phyloP scores from a whole-genome alignment of 2,797 vertebrate genomes.

The Danio aesculapii region DNA sequence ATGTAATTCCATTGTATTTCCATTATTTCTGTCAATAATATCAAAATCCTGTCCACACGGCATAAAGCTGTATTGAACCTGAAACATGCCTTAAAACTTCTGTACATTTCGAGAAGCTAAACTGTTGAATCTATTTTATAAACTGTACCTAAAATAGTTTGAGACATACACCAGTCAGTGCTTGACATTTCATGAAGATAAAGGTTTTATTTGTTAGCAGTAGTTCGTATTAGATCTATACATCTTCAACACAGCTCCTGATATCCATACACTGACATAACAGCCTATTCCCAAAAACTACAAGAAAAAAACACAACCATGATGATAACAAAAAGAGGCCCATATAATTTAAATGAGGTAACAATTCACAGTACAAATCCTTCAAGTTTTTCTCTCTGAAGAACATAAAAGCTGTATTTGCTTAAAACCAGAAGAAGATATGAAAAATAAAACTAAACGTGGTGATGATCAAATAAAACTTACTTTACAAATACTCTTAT shows the following conservation, averaged over 20 bases:
- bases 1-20: too few species aligned
- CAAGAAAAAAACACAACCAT: constrained; percentile 68
- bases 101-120: background rate
- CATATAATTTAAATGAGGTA: constrained; percentile 94
- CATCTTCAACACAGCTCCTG: constrained; percentile 92
- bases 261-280: constrained; percentile 87
- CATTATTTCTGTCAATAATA: background rate
- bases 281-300: constrained; percentile 81
- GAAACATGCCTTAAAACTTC: constrained; percentile 6
- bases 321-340: constrained; percentile 77
- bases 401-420: constrained; percentile 89
- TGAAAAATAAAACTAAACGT: constrained; percentile 72
- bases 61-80: background rate
- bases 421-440: constrained; percentile 86
- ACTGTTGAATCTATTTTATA: background rate
- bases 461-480: constrained; percentile 75
- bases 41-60: background rate
- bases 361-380: constrained; percentile 98
- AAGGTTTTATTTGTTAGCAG: constrained; percentile 92
- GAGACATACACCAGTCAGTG: constrained; percentile 85
- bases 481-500: constrained; percentile 89
- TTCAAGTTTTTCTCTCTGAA: constrained; percentile 85
- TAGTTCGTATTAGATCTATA: constrained; percentile 86
- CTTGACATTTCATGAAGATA: constrained; percentile 86
- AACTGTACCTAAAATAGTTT: constrained; percentile 38